Evolutionary conservation across 2,113 vertebrate species (phyloP), one percentile per base, ranked within the genome.

Genomic region (Hippocampus guttulatus): DNA sequence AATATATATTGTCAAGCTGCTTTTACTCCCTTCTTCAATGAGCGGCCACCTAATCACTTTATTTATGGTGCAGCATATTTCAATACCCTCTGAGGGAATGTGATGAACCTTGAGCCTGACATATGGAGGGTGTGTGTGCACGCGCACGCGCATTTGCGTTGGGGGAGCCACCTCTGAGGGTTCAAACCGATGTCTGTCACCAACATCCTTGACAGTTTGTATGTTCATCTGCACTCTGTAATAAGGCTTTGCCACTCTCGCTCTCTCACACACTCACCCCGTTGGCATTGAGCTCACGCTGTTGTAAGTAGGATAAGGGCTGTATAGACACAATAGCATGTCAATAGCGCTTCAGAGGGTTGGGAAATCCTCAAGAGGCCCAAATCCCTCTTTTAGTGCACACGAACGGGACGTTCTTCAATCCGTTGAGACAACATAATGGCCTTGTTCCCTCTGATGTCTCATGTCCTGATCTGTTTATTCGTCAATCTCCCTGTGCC

Each of bases 311-410:
- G 83, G 82, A 88, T 82, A 81, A 84, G 77, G 74, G 75, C 14
- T 21, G 51, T 38, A 78, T 78, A 85, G 78, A 49, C 45, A 76
- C 70, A 84, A 85, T 79, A 86, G 87, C 78, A 88, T 72, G 79
- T 52, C 60, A 61, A 84, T 83, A 74, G 88, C 77, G 80, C 87
- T 86, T 85, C 84, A 90, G 85, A 91, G 80, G 84, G 75, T 84
- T 87, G 82, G 70, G 51, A 80, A 85, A 86, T 88, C 82, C 83
- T 86, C 84, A 84, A 75, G 85, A 84, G 88, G 74, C 64, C 80
- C 69, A 87, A 90, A 90, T 88, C 87, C 85, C 69, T 75, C 70
- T 82, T 84, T 84, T 51, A 81, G 79, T 43, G 76, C 76, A 69
- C 43, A 78, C 55, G 23, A 27, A 30, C 55, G 27, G 58, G 15